Percentiles rank a stretch among this genome's conserved stretches.
phyloP scores from a whole-genome alignment of 2,888 invertebrate species.

The Resseliella maxima region DNA sequence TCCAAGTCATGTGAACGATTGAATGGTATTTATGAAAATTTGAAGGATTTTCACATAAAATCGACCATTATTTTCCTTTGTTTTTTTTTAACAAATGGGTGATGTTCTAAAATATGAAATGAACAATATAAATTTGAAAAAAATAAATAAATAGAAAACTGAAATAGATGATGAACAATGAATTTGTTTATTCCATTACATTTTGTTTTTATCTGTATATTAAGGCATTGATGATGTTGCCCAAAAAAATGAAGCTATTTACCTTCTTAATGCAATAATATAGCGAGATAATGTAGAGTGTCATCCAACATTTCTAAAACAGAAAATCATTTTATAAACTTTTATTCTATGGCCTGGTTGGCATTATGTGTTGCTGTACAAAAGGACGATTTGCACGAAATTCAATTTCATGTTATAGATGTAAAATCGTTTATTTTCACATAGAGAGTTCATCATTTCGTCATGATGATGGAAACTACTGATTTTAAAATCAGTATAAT shows the following conservation, averaged over 20 bases:
- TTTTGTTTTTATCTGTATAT: too few relatives aligned
- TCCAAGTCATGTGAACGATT: too few relatives aligned
- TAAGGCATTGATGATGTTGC: background rate
- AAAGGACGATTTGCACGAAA: background rate
- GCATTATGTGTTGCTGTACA: background rate
- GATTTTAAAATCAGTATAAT: conserved; percentile 41
- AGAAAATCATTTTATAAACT: background rate
- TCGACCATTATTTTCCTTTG: too few relatives aligned
- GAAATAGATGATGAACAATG: too few relatives aligned
- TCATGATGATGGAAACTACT: conserved; percentile 40
- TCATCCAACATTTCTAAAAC: background rate
- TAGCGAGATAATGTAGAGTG: background rate
- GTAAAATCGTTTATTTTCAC: conserved; percentile 17
- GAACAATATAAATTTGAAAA: too few relatives aligned
- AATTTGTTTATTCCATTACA: too few relatives aligned
- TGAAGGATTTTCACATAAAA: too few relatives aligned
- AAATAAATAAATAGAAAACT: too few relatives aligned
- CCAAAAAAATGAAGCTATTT: background rate
- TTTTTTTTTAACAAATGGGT: too few relatives aligned
- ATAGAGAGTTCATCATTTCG: background rate
- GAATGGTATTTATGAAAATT: too few relatives aligned
- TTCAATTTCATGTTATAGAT: background rate
- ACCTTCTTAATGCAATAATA: background rate
- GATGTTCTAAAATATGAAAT: too few relatives aligned
- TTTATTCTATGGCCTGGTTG: background rate